Evolutionary conservation across 2,797 vertebrate species (phyloP), one percentile per base, ranked within the genome.

Genomic region (Sorex maritimensis): DNA sequence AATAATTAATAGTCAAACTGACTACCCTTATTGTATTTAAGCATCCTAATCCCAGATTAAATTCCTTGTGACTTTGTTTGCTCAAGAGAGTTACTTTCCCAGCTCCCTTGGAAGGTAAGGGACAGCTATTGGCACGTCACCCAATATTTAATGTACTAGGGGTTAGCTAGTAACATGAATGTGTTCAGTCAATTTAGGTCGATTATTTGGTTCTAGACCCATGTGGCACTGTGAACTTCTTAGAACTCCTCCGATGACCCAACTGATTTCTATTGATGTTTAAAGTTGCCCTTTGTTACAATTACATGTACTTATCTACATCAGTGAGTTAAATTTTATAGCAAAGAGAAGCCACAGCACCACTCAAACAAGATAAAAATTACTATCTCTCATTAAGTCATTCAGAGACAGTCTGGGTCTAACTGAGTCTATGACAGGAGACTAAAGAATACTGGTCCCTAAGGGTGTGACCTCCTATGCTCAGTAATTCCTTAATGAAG

Each of bases 251-350:
- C 10, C 49, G 55, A 63, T 3, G 21, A 3, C 24, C 9, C 71
- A 73, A 12, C 61, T 67, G 14, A 23, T 52, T 81, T 78, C 58
- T 26, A 63, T 46, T 78, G 41, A 55, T 78, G 13, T 15, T 12
- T 85, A 34, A 90, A 85, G 19, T 58, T 81, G 86, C 6, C 69
- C 44, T 82, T 58, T 44, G 34, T 13, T 68, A 19, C 28, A 68
- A 78, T 13, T 19, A 0, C n/a, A 28, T 55, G 38, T 14, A 44
- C 3, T 15, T 58, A 13, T 52, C 44, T 49, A 10, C 24, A 46
- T 55, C 63, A n/a, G 2, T 85, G 87, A 49, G n/a, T 21, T 68
- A 69, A 68, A n/a, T 55, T 41, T 81, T 24, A 41, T 41, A 72
- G 58, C 44, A 71, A 78, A 83, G 69, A 52, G 41, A 84, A 49